Evolutionary conservation across 2,888 invertebrate genomes (phyloP), one percentile per base, ranked within the genome.

Genomic region (Hirtodrosophila confusa): DNA sequence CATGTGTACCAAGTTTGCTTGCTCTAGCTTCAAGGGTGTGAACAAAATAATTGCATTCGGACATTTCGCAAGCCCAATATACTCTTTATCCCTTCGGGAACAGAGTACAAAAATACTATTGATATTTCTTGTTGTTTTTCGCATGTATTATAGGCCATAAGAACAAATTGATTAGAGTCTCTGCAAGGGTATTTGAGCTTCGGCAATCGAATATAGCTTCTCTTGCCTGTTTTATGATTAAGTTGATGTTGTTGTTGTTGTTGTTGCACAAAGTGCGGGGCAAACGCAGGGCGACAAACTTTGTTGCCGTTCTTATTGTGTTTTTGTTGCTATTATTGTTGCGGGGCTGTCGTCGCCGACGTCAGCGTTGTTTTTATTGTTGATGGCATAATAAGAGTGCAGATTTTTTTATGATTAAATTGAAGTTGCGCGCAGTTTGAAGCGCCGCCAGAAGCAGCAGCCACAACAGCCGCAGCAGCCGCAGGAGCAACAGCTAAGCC

Each of bases 361-460:
- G 56, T 61, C 43, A 45, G 45, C 60, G 48, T 86, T 84, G 70
- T 84, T 80, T 64, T 86, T 80, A 63, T 80, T 80, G 87, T 85
- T 85, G 75, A 65, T 80, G 78, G 66, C 64, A 85, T 75, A 84
- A 74, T 80, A 78, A 82, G 82, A 85, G 65, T 67, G 72, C 80
- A 85, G 66, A 67, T 76, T 83, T 62, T 62, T 48, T 6, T 72
- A 53, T 68, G 75, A 85, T 87, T 69, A 78, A 82, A 88, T 82
- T 85, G 75, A 82, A 82, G 82, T 85, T 78, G 86, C 62, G 66
- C 53, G 74, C 87, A 85, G 69, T 73, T 67, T 86, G 36, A 64
- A 76, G 61, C 61, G 48, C 56, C 37, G 67, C 67, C 84, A 73
- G 56, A 6, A 44, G 64, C 75, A 64, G 58, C 53, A 41, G 29